Evolutionary conservation across 2,113 vertebrate genomes (phyloP).

Genomic region (Candoia aspera): DNA sequence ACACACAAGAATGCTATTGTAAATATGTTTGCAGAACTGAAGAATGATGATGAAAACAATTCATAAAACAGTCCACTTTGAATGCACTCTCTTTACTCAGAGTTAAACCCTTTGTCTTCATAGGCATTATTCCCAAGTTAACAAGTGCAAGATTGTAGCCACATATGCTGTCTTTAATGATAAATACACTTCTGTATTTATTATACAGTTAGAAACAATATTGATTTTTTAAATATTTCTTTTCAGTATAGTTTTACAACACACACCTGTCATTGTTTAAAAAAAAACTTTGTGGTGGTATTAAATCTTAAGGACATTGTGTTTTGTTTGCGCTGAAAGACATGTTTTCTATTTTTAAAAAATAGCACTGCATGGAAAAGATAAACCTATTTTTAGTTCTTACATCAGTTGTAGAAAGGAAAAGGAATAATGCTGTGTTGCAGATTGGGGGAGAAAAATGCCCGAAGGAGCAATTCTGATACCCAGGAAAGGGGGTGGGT

Average conservation of each 20-base stretch:
- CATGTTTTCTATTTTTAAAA: constrained; percentile 25
- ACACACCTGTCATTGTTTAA: constrained; percentile 10
- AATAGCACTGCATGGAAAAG: constrained; percentile 37
- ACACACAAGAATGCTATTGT: constrained; percentile 14
- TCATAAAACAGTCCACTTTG: not conserved
- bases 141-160: not conserved
- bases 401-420: not conserved
- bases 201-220: not conserved
- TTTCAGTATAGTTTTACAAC: constrained; percentile 47
- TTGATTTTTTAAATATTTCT: constrained; percentile 40
- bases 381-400: constrained; percentile 38
- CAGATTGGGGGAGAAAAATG: constrained; percentile 27
- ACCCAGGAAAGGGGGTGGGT: not conserved
- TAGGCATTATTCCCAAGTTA: not conserved
- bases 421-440: constrained; percentile 24
- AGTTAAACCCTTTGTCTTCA: not conserved
- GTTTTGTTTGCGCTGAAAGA: not conserved
- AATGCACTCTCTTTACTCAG: not conserved
- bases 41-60: not conserved
- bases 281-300: constrained; percentile 45
- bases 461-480: constrained; percentile 30
- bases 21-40: not conserved
- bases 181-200: not conserved
- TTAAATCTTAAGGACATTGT: constrained; percentile 13
- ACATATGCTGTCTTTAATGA: not conserved